phyloP scores from a whole-genome alignment of 1,140 invertebrate genomes.

The Triops longicaudatus region DNA sequence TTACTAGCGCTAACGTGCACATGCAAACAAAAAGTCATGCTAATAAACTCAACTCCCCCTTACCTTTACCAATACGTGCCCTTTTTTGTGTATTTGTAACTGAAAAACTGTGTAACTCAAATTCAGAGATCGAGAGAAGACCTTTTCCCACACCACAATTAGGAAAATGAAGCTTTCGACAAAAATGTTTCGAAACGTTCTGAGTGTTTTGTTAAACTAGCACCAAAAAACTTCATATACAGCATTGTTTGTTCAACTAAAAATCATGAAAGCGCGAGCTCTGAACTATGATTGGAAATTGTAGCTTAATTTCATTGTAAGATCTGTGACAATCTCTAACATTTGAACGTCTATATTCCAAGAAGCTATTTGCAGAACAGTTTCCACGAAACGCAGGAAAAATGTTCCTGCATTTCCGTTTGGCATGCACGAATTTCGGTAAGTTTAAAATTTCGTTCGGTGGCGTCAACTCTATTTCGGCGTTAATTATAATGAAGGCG shows the following conservation, averaged over 20 bases:
- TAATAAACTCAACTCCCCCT: background rate
- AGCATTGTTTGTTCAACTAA: too few relatives aligned
- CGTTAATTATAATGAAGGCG: background rate
- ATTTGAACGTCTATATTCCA: too few relatives aligned
- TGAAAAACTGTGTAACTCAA: background rate
- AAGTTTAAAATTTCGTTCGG: too few relatives aligned
- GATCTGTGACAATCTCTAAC: too few relatives aligned
- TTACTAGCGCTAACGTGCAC: background rate
- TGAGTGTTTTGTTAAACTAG: background rate
- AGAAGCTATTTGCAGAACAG: too few relatives aligned
- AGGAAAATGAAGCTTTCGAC: constrained; percentile 27
- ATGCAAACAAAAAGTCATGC: background rate
- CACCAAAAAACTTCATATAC: background rate
- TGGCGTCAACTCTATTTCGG: too few relatives aligned
- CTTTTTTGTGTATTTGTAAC: background rate
- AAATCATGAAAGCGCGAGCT: too few relatives aligned
- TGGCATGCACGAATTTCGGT: too few relatives aligned
- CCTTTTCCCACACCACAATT: background rate
- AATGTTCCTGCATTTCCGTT: too few relatives aligned
- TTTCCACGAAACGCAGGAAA: too few relatives aligned
- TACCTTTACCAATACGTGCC: background rate
- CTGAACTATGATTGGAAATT: too few relatives aligned
- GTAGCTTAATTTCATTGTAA: too few relatives aligned
- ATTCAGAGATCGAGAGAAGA: constrained; percentile 18
- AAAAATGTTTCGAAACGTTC: background rate